phyloP scores from a whole-genome alignment of 2,888 invertebrate genomes.

The Brachynemurus nebulosus region DNA sequence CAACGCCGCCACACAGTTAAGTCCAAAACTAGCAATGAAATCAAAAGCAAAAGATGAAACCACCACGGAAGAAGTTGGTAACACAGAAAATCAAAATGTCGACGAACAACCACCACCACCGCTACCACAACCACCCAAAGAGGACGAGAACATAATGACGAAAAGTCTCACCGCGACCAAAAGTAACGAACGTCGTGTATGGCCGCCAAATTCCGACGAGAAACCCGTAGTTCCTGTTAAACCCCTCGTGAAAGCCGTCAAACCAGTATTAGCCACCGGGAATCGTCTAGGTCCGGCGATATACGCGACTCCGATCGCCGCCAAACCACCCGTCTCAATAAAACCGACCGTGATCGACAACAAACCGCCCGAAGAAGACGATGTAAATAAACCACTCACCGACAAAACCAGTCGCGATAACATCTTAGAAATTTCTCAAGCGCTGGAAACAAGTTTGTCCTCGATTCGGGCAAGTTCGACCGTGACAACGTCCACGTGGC shows the following conservation, averaged over 20 bases:
- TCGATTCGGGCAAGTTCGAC: constrained; percentile 40
- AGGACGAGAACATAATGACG: constrained; percentile 23
- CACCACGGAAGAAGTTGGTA: constrained; percentile 22
- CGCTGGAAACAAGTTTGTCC: constrained; percentile 48
- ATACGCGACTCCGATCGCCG: constrained; percentile 61
- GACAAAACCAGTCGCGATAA: constrained; percentile 33
- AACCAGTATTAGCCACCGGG: constrained; percentile 36
- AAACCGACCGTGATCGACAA: constrained; percentile 32
- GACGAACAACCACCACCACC: constrained; percentile 29
- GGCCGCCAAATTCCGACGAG: constrained; percentile 36
- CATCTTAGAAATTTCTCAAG: constrained; percentile 50
- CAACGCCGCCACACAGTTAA: constrained; percentile 37
- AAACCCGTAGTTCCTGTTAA: constrained; percentile 60
- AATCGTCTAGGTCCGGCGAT: constrained; percentile 43
- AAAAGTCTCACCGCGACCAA: constrained; percentile 18
- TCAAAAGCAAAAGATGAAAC: constrained; percentile 25
- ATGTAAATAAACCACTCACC: constrained; percentile 22
- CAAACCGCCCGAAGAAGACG: constrained; percentile 30
- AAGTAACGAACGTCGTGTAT: constrained; percentile 35
- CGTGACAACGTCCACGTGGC: constrained; percentile 53
- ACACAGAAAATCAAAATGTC: constrained; percentile 24
- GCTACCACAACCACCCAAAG: no score
- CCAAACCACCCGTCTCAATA: constrained; percentile 36
- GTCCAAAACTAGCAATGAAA: constrained; percentile 47
- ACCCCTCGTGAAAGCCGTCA: constrained; percentile 47